phyloP scores from a whole-genome alignment of 2,888 invertebrate species.

The Tiliacea aurago region DNA sequence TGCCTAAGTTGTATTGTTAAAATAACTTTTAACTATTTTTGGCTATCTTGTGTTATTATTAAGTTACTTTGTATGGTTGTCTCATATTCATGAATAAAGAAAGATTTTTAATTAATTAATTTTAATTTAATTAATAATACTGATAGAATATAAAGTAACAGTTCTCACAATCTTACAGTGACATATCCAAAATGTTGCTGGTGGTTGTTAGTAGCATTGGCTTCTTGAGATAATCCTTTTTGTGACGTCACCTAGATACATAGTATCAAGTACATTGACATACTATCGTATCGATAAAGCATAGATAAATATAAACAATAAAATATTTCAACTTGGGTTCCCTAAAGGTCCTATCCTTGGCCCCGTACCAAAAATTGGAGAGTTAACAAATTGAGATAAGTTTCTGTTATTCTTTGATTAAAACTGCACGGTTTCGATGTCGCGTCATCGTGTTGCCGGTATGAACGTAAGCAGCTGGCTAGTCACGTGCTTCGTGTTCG shows the following conservation, averaged over 20 bases:
- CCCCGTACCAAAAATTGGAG: constrained; percentile 33
- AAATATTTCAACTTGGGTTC: constrained; percentile 27
- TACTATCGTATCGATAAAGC: constrained; percentile 42
- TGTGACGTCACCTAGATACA: constrained; percentile 31
- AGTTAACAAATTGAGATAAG: constrained; percentile 13
- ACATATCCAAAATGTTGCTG: too few relatives aligned
- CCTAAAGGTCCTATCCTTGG: constrained; percentile 45
- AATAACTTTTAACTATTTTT: too few relatives aligned
- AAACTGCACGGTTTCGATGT: constrained; percentile 41
- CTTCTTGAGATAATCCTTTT: constrained; percentile 44
- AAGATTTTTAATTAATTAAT: too few relatives aligned
- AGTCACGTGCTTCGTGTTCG: constrained; percentile 63
- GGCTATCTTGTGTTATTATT: too few relatives aligned
- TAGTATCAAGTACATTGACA: constrained; percentile 24
- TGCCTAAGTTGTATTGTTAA: too few relatives aligned
- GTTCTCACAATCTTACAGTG: too few relatives aligned
- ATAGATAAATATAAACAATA: constrained; percentile 27
- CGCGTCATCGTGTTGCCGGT: constrained; percentile 60
- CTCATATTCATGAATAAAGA: too few relatives aligned
- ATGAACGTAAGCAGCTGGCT: constrained; percentile 53
- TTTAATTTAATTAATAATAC: too few relatives aligned
- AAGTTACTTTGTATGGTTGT: too few relatives aligned
- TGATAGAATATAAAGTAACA: too few relatives aligned
- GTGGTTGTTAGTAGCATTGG: constrained; percentile 26
- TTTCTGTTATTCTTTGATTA: constrained; percentile 51